A percentile compares a stretch with the other conserved stretches of the same genome.
phyloP scores from a whole-genome alignment of 1,140 invertebrate genomes.

The Agrypnia vestita region DNA sequence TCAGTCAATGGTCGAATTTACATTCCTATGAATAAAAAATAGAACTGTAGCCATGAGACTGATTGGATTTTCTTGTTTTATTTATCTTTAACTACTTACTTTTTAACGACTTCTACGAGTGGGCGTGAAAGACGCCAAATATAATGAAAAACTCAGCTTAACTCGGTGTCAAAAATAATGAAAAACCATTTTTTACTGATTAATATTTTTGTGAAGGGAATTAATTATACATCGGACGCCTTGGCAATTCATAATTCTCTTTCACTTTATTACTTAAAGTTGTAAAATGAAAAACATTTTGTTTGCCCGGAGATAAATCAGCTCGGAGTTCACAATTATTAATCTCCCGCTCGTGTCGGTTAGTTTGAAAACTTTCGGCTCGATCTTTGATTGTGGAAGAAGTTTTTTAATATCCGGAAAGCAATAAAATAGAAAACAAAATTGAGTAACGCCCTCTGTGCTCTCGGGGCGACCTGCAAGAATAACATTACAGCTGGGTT shows the following conservation, averaged over 20 bases:
- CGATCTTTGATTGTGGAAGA: slow-evolving; percentile 3
- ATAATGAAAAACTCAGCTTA: no score
- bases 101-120: no score
- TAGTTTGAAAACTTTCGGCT: background rate
- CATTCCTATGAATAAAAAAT: no score
- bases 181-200: slow-evolving; percentile 45
- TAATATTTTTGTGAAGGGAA: slow-evolving; percentile 19
- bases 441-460: no score
- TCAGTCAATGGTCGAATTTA: no score
- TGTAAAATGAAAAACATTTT: slow-evolving; percentile 41
- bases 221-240: slow-evolving; percentile 8
- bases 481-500: no score
- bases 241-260: slow-evolving; percentile 28
- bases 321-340: slow-evolving; percentile 9
- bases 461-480: no score
- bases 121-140: no score
- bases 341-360: background rate
- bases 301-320: slow-evolving; percentile 31
- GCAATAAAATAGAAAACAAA: background rate
- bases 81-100: no score
- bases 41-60: no score
- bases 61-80: no score
- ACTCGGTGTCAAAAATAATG: slow-evolving; percentile 22
- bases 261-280: background rate
- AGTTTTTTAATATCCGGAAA: slow-evolving; percentile 18